Percentiles rank a stretch among this genome's conserved stretches.
phyloP scores from a whole-genome alignment of 2,888 invertebrate genomes.

The Sarcophaga variegata region DNA sequence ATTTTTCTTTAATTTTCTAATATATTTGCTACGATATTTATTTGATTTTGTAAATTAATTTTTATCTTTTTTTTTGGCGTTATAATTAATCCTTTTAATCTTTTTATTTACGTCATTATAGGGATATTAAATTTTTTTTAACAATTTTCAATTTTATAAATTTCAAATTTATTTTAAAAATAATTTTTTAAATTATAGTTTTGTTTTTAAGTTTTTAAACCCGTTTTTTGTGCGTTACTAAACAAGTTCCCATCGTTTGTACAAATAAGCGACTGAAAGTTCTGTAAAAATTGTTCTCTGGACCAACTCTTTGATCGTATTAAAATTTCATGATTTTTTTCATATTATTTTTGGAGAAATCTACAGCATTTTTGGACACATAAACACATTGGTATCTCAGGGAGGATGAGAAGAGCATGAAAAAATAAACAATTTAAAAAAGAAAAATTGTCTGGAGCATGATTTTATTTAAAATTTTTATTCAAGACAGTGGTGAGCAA shows the following conservation, averaged over 20 bases:
- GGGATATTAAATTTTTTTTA: not conserved
- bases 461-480: conserved; percentile 15
- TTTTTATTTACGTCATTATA: not conserved
- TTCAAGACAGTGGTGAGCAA: conserved; percentile 11
- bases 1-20: conserved; percentile 9
- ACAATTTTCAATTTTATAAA: conserved; percentile 7
- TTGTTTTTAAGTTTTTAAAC: conserved; percentile 5
- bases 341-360: conserved; percentile 30
- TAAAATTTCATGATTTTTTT: conserved; percentile 34
- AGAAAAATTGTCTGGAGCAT: conserved; percentile 29
- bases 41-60: not conserved
- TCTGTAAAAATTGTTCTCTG: conserved; percentile 32
- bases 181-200: not conserved
- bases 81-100: conserved; percentile 2
- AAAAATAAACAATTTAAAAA: conserved; percentile 50
- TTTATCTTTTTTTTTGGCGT: conserved; percentile 6
- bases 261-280: conserved; percentile 43
- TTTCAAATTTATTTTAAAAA: not conserved
- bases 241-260: conserved; percentile 51
- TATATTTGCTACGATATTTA: not conserved
- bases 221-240: conserved; percentile 33
- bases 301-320: conserved; percentile 45
- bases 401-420: conserved; percentile 21
- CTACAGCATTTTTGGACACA: conserved; percentile 5
- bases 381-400: conserved; percentile 9